These are phyloP conservation scores for Scomber scombrus DNA, from an alignment of 2,113 vertebrate species.

Conservation along the genomic window DNA sequence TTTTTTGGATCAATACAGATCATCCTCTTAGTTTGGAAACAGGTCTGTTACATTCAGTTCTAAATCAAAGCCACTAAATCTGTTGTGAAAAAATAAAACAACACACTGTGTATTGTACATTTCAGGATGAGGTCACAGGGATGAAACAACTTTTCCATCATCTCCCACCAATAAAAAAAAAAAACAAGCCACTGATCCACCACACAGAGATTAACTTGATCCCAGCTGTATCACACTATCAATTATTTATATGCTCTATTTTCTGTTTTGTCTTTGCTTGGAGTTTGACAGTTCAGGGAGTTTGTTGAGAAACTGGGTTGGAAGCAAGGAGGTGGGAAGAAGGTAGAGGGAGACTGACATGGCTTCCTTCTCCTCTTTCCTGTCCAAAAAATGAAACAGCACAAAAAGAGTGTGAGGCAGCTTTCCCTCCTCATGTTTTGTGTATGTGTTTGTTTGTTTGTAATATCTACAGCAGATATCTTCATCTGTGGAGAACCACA, in stretches of 20 bases:
- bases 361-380: not conserved
- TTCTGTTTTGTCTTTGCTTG: conserved; percentile 8
- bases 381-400: not conserved
- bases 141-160: conserved; percentile 11
- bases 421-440: not conserved
- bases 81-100: not conserved
- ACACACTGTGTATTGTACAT: not conserved
- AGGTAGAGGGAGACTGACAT: not conserved
- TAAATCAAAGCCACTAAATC: not conserved
- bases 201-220: conserved; percentile 25
- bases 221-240: conserved; percentile 11
- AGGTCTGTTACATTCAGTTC: not conserved
- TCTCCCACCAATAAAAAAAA: conserved; percentile 7
- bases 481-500: too few species aligned
- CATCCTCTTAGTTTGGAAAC: not conserved
- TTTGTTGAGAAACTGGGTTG: conserved; percentile 25
- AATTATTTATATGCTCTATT: conserved; percentile 22
- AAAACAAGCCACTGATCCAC: not conserved
- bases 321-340: not conserved
- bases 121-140: not conserved
- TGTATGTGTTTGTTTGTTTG: too few species aligned
- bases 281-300: conserved; percentile 17
- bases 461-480: not conserved
- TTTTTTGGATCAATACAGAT: not conserved
- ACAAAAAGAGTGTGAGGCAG: not conserved